These are phyloP conservation scores for Procambarus clarkii DNA, from an alignment of 1,140 invertebrate genomes.

Conservation along the genomic window DNA sequence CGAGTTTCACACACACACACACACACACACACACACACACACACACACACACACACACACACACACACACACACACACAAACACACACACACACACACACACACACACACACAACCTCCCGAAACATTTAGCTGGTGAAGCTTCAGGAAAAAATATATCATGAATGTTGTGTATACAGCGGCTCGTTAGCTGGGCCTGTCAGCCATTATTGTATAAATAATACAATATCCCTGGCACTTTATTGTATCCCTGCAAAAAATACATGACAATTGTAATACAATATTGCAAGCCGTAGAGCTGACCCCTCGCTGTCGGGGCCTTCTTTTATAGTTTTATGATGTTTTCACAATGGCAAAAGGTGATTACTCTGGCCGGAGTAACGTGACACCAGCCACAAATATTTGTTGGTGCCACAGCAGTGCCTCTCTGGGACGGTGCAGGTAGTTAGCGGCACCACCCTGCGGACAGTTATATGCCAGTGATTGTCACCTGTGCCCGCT, in stretches of 20 bases:
- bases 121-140: background rate
- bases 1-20: no score
- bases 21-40: no score
- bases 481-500: no score
- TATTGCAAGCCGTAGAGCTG: background rate
- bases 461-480: no score
- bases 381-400: background rate
- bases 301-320: background rate
- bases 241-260: background rate
- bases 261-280: background rate
- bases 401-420: background rate
- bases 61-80: no score
- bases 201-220: conserved; percentile 13
- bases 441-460: no score
- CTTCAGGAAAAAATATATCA: conserved; percentile 7
- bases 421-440: no score
- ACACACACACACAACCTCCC: no score
- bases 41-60: no score
- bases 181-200: conserved; percentile 10
- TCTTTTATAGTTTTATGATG: conserved; percentile 2
- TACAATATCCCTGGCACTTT: background rate
- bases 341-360: background rate
- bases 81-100: no score
- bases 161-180: background rate
- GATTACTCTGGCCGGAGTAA: background rate